Evolutionary conservation across 2,797 vertebrate genomes (phyloP).

Genomic region (Trichosurus vulpecula): DNA sequence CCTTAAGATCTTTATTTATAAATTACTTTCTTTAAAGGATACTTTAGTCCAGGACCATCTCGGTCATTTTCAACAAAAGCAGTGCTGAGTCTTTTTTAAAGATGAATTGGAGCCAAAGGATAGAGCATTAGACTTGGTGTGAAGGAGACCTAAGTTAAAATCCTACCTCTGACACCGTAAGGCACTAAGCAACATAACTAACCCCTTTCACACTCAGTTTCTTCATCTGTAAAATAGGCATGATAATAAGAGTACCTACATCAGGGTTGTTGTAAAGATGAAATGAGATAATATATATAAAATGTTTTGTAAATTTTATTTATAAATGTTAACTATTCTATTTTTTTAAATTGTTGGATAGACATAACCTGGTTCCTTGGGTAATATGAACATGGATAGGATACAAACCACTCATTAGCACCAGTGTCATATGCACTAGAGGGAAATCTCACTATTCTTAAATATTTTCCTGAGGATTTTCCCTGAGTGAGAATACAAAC

Average conservation of each 20-base stretch:
- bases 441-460: neutral
- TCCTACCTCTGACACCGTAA: neutral
- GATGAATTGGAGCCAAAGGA: neutral
- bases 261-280: neutral
- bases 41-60: conserved; percentile 23
- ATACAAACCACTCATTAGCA: neutral
- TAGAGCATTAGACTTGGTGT: neutral
- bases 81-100: neutral
- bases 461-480: conserved; percentile 11
- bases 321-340: neutral
- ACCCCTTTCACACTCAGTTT: neutral
- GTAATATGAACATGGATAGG: neutral
- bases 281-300: neutral
- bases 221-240: neutral
- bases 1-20: conserved; percentile 20
- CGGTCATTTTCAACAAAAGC: conserved; percentile 11
- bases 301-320: neutral
- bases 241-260: neutral
- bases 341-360: neutral
- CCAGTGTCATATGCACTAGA: neutral
- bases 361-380: neutral
- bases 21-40: conserved; percentile 35
- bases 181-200: neutral
- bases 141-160: neutral
- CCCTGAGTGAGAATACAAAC: conserved; percentile 13